Evolutionary conservation across 2,888 invertebrate genomes (phyloP), one percentile per base, ranked within the genome.

Genomic region (Crepidodera aurea): DNA sequence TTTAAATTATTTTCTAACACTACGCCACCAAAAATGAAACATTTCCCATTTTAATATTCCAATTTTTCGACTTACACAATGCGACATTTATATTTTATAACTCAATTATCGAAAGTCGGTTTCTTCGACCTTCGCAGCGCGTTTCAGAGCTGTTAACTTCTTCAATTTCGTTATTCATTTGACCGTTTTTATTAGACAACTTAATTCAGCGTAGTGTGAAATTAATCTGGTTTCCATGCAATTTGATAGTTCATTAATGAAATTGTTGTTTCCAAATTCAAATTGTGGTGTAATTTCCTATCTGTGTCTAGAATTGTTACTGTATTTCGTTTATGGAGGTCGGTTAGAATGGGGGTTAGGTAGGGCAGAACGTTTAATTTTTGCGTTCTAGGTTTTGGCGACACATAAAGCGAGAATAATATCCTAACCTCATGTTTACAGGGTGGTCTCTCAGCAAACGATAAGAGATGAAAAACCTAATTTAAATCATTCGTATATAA

Each of bases 231-330:
- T 60, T 46, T 56, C 60, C 32, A 60, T 56, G 59, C 64, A 64
- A 64, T 64, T 64, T 64, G 56, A 60, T 60, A 60, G 51, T 64
- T 56, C 64, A 64, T 64, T 64, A 60, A 64, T 56, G 60, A 60
- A 64, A 64, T 60, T 39, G 64, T 60, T 56, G 60, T 64, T 64
- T 64, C 64, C 56, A 60, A 60, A 54, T 63, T 59, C 51, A 59
- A 59, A 55, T 64, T 60, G 60, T 51, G 60, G 56, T 53, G 51
- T 55, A 55, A 51, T 25, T 25, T 60, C 63, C 42, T 44, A 53
- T 56, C 34, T 56, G 25, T 55, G 10, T 40, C 37, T 19, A 37
- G 19, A 12, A 10, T 34, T 32, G 32, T 16, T 34, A n/a, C 29
- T 29, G 29, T 29, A 10, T 29, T 29, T 29, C 10, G 29, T 2